Conservation (phyloP, 2,797 vertebrate species). For the Epinephelus malabaricus region DNA sequence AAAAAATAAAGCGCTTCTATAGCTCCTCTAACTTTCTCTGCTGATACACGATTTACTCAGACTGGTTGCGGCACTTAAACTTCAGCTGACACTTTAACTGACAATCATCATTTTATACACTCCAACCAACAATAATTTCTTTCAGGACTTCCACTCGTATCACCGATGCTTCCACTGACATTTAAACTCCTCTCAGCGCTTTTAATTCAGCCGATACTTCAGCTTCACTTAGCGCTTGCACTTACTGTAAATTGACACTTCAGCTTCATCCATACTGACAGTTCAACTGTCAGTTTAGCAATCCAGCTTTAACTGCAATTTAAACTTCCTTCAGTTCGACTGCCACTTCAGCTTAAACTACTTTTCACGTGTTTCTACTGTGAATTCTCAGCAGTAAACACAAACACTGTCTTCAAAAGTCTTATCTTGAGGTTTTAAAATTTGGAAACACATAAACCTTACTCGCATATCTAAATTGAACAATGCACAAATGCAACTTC, state of each 20-base stretch:
- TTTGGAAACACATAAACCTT: not conserved
- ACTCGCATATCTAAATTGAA: constrained; percentile 1
- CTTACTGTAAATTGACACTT: constrained; percentile 6
- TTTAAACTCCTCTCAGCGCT: constrained; percentile 1
- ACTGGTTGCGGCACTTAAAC: not conserved
- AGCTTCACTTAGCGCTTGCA: not conserved
- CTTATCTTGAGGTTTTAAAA: not conserved
- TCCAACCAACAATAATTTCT: not conserved
- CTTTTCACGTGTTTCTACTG: not conserved
- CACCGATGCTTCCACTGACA: not conserved
- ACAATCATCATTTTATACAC: constrained; percentile 20
- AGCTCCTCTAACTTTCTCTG: constrained; percentile 14
- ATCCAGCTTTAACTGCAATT: not conserved
- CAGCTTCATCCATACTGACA: not conserved
- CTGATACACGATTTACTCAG: constrained; percentile 16
- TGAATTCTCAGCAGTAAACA: not conserved
- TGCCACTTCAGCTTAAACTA: not conserved
- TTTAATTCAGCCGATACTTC: constrained; percentile 17
- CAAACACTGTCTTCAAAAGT: not conserved
- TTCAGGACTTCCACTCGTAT: constrained; percentile 19
- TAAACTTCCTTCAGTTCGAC: not conserved
- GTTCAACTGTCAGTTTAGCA: not conserved
- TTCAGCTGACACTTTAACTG: constrained; percentile 14
- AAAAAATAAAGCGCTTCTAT: not conserved
- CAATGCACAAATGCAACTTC: not conserved